A percentile compares a stretch with the other conserved stretches of the same genome.
These are phyloP conservation scores for Leucophora obtusa DNA, from an alignment of 2,888 invertebrate species.

Conservation along the genomic window DNA sequence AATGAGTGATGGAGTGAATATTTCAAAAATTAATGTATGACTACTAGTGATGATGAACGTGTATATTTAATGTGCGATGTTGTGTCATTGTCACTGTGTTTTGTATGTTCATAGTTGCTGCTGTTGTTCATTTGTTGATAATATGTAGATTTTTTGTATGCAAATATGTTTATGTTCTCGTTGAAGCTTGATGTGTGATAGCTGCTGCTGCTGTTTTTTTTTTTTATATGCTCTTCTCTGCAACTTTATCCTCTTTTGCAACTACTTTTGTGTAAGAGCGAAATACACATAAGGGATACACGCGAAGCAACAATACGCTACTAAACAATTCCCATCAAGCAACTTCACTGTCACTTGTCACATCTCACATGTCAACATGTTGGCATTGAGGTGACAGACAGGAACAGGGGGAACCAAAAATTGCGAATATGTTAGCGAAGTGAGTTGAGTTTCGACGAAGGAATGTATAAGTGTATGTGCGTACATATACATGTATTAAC, in stretches of 20 bases:
- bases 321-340: constrained; percentile 69
- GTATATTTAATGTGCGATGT: constrained; percentile 60
- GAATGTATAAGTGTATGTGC: constrained; percentile 41
- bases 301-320: constrained; percentile 56
- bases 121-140: constrained; percentile 60
- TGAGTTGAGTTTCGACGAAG: constrained; percentile 22
- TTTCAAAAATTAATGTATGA: constrained; percentile 61
- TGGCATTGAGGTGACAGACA: constrained; percentile 74
- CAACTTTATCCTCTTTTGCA: constrained; percentile 17
- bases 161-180: constrained; percentile 27
- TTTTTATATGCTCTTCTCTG: constrained; percentile 3
- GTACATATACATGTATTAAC: constrained; percentile 14
- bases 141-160: constrained; percentile 49
- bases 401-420: constrained; percentile 65
- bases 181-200: constrained; percentile 54
- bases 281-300: constrained; percentile 45
- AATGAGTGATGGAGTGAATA: constrained; percentile 63
- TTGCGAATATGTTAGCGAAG: constrained; percentile 36
- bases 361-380: constrained; percentile 77
- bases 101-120: constrained; percentile 37
- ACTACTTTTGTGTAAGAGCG: constrained; percentile 30
- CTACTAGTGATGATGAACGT: constrained; percentile 49
- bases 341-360: constrained; percentile 78
- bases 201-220: constrained; percentile 42
- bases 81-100: constrained; percentile 53